These are phyloP conservation scores for Ceratosolen fusciceps DNA, from an alignment of 1,140 invertebrate genomes.

Conservation along the genomic window DNA sequence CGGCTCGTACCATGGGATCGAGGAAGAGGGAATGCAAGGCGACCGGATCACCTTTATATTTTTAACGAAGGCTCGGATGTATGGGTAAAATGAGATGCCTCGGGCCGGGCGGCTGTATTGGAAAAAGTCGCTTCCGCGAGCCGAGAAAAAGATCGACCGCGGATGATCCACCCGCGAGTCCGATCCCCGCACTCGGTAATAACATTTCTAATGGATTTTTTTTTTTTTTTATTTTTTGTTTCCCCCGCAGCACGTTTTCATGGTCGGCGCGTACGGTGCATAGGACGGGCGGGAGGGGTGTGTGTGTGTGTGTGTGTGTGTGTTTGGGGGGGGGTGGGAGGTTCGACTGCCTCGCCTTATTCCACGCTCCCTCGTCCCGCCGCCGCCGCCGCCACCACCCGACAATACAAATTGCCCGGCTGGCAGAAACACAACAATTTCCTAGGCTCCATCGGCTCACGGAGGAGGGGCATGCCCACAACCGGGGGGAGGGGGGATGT, in stretches of 20 bases:
- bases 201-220: conserved; percentile 27
- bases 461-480: conserved; percentile 1
- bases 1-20: too few species aligned
- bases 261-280: neutral
- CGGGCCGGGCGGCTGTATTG: neutral
- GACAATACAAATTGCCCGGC: conserved; percentile 31
- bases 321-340: too few species aligned
- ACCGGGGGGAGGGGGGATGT: conserved; percentile 12
- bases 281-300: too few species aligned
- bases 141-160: conserved; percentile 12
- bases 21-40: too few species aligned
- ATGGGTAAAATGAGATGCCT: too few species aligned
- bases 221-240: neutral
- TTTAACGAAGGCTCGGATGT: too few species aligned
- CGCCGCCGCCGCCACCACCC: neutral
- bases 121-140: neutral
- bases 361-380: neutral
- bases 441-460: conserved; percentile 6
- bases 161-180: conserved; percentile 16
- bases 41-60: too few species aligned
- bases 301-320: too few species aligned
- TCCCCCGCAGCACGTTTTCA: neutral
- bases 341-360: neutral
- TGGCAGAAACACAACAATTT: conserved; percentile 34
- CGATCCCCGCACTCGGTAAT: conserved; percentile 23